Conservation (phyloP, 1,140 invertebrate species). For the Brachionus rotundiformis region DNA sequence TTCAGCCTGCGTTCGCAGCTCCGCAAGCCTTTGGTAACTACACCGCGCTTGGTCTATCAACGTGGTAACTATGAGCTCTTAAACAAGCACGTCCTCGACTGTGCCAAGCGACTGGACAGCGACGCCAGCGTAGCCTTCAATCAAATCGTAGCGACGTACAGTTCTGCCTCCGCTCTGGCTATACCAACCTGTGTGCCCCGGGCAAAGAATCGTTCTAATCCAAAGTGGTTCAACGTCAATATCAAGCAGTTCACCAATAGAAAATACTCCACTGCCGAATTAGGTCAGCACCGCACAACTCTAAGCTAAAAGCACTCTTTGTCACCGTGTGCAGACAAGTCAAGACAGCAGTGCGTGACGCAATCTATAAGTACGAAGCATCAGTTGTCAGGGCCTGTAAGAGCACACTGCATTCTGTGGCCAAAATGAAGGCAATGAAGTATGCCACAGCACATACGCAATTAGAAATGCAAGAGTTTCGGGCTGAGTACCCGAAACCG, state of each 20-base stretch:
- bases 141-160: too few species aligned
- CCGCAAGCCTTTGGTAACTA: not conserved
- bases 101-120: too few species aligned
- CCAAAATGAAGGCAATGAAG: too few species aligned
- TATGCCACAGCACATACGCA: too few species aligned
- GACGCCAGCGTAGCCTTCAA: not conserved
- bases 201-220: not conserved
- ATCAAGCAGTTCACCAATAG: not conserved
- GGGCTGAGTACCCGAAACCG: too few species aligned
- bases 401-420: too few species aligned
- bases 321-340: not conserved
- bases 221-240: not conserved
- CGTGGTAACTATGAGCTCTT: too few species aligned
- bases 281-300: not conserved
- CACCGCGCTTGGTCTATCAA: not conserved
- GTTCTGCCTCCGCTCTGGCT: not conserved
- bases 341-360: not conserved
- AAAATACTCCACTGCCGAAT: not conserved
- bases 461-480: too few species aligned
- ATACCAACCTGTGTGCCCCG: not conserved
- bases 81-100: too few species aligned
- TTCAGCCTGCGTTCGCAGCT: not conserved
- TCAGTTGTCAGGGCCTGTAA: not conserved
- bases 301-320: too few species aligned
- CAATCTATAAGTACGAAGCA: not conserved